These are phyloP conservation scores for Chlorops oryzae DNA, from an alignment of 1,140 invertebrate genomes.

Conservation along the genomic window DNA sequence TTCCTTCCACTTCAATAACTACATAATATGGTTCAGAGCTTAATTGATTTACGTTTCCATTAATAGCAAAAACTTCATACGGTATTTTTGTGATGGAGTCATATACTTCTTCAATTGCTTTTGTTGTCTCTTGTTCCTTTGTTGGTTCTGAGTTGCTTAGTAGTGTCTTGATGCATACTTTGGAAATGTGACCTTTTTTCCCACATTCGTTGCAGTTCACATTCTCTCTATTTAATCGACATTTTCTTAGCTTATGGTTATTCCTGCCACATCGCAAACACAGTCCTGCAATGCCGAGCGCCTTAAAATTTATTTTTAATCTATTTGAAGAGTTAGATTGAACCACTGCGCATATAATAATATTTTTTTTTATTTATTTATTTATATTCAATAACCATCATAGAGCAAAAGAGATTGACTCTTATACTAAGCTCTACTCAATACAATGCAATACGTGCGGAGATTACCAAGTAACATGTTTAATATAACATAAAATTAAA, in stretches of 20 bases:
- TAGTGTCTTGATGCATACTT: background rate
- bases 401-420: too few relatives aligned
- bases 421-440: too few relatives aligned
- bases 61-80: background rate
- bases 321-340: too few relatives aligned
- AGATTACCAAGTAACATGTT: too few relatives aligned
- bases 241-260: slow-evolving; percentile 7
- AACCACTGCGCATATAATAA: too few relatives aligned
- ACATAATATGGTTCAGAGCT: background rate
- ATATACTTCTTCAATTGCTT: background rate
- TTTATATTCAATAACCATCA: too few relatives aligned
- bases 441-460: too few relatives aligned
- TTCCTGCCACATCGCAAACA: slow-evolving; percentile 9
- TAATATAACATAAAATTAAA: too few relatives aligned
- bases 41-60: background rate
- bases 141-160: background rate
- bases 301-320: slow-evolving; percentile 5
- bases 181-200: slow-evolving; percentile 2
- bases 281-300: slow-evolving; percentile 6
- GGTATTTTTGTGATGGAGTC: background rate
- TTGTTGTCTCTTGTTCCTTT: background rate
- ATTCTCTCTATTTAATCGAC: slow-evolving; percentile 2
- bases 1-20: slow-evolving; percentile 4
- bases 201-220: slow-evolving; percentile 3
- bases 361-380: too few relatives aligned